Evolutionary conservation across 2,888 invertebrate species (phyloP).

Genomic region (Odontocolon sp.): DNA sequence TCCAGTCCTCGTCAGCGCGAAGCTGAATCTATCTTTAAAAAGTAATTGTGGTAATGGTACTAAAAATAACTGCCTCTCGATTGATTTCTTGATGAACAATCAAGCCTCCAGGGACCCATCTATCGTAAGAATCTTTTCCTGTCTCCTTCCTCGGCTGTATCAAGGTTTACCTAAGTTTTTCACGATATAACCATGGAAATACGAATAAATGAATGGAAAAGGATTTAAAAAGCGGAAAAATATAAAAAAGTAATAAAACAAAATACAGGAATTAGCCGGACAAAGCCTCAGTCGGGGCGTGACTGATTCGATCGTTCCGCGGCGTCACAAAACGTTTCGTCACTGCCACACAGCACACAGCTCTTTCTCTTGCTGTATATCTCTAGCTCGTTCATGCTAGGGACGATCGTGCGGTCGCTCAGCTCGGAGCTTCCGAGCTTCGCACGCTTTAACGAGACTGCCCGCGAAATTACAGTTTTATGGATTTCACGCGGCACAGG

Average conservation of each 20-base stretch:
- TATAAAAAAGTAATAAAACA: constrained; percentile 6
- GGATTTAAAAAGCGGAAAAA: constrained; percentile 3
- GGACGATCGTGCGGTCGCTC: constrained; percentile 30
- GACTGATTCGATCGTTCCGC: constrained; percentile 66
- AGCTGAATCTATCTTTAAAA: constrained; percentile 19
- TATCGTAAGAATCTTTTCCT: neutral
- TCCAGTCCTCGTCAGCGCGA: constrained; percentile 20
- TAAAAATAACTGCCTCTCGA: constrained; percentile 56
- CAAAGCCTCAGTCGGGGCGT: constrained; percentile 63
- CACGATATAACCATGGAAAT: neutral
- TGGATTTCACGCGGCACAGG: constrained; percentile 54
- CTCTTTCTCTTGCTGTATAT: neutral
- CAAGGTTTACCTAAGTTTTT: no score
- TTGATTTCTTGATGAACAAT: constrained; percentile 54
- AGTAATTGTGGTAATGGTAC: constrained; percentile 44
- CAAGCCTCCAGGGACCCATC: constrained; percentile 33
- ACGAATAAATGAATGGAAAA: neutral
- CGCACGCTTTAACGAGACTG: constrained; percentile 51
- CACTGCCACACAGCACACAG: constrained; percentile 17
- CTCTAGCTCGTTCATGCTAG: neutral
- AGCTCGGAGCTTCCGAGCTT: constrained; percentile 18
- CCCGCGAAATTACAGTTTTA: constrained; percentile 58
- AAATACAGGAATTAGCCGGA: constrained; percentile 58
- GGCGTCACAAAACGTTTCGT: constrained; percentile 60
- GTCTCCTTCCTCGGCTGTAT: neutral